Evolutionary conservation across 2,888 invertebrate species (phyloP).

Genomic region (Amphiduros pacificus): DNA sequence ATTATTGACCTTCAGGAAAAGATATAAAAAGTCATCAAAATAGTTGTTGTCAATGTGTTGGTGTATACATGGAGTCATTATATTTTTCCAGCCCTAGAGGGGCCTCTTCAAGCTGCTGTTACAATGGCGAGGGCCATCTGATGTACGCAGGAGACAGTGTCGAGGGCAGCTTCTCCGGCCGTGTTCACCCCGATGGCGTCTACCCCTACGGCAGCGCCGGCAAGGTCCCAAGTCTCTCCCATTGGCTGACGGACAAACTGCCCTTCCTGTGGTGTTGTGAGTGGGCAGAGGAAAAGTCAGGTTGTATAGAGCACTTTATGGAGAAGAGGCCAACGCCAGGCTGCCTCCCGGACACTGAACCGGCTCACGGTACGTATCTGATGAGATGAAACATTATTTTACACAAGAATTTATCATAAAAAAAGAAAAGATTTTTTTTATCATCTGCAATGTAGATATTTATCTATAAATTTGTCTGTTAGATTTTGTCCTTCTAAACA

Average conservation of each 20-base stretch:
- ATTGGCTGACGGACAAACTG: conserved; percentile 16
- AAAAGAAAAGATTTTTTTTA: no score
- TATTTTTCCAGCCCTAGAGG: neutral
- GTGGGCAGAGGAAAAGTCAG: conserved; percentile 7
- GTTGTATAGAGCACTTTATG: conserved; percentile 10
- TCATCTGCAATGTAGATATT: no score
- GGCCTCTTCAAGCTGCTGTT: neutral
- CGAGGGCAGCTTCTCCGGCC: neutral
- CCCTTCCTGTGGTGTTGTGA: conserved; percentile 16
- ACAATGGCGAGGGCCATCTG: conserved; percentile 2
- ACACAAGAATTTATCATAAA: no score
- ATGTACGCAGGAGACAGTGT: neutral
- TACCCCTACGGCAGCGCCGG: neutral
- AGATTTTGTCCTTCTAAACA: no score
- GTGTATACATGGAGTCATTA: no score
- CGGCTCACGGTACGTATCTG: neutral
- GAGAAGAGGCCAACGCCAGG: conserved; percentile 5
- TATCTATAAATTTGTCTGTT: no score
- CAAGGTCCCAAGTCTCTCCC: conserved; percentile 3
- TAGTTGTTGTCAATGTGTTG: no score
- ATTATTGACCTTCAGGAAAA: no score
- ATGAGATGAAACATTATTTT: neutral
- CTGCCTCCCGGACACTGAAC: neutral
- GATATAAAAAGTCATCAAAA: no score
- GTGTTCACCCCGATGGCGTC: neutral